phyloP scores from a whole-genome alignment of 2,797 vertebrate species.

The Chiloscyllium punctatum region DNA sequence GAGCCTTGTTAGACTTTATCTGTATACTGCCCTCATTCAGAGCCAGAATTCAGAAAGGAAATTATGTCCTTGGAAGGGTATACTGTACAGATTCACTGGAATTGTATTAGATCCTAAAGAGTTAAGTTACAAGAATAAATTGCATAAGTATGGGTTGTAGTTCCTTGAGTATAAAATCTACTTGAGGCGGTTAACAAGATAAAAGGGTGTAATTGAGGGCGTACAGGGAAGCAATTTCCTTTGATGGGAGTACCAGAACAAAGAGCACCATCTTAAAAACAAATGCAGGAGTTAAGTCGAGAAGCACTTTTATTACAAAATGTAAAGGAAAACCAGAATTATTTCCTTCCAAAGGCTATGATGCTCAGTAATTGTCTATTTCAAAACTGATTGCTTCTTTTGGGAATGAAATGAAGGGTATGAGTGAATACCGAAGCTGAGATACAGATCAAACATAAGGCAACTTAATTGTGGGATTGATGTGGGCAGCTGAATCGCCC shows the following conservation, averaged over 20 bases:
- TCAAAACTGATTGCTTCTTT: not conserved
- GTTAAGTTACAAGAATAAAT: not conserved
- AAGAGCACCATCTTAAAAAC: not conserved
- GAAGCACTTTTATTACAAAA: not conserved
- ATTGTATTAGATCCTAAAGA: not conserved
- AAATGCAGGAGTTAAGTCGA: not conserved
- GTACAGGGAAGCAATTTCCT: not conserved
- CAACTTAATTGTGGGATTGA: not conserved
- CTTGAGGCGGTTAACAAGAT: not conserved
- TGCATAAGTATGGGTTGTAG: not conserved
- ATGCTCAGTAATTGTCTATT: not conserved
- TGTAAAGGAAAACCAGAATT: not conserved
- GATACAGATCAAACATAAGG: not conserved
- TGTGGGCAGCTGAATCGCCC: not conserved
- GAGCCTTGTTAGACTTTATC: not conserved
- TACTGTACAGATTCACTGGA: not conserved
- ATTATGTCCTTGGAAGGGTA: too few species aligned
- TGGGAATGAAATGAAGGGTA: not conserved
- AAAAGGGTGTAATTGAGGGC: not conserved
- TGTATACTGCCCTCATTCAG: not conserved
- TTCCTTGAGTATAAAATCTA: not conserved
- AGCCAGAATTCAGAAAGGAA: too few species aligned
- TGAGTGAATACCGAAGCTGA: not conserved
- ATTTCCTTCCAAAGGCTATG: not conserved
- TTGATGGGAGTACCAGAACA: not conserved